Evolutionary conservation across 2,888 invertebrate species (phyloP), one percentile per base, ranked within the genome.

Genomic region (Scaeva pyrastri): DNA sequence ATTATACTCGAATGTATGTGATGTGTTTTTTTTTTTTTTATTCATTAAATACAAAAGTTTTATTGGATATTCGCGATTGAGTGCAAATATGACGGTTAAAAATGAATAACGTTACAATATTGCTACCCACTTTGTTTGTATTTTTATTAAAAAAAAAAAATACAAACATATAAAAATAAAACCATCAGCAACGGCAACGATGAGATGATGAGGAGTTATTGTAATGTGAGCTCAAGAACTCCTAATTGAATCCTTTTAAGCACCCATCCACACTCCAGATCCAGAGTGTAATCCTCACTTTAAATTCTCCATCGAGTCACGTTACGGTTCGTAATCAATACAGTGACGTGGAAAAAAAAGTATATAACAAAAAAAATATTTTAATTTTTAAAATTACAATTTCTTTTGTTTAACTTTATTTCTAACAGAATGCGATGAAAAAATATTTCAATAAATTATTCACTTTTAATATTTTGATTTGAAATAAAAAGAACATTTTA

Each of bases 231-330:
- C 58, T 56, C 10, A 66, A 66, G 48, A 48, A 43, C 68, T 74
- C 86, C 71, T 86, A 82, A 82, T 82, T 86, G 86, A 86, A 86
- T 86, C 82, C 86, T 82, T 86, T 86, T 86, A 86, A 86, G 64
- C 70, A 19, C 26, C 12, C n/a, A 52, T 14, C 19, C 36, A 6
- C 11, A 26, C 21, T 19, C 5, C 16, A 60, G n/a, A n/a, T n/a
- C n/a, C n/a, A n/a, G n/a, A n/a, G 10, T 45, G 62, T 75, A 45
- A 80, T 66, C 55, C 68, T 26, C n/a, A 50, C 31, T 62, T 84
- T 52, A 68, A 58, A 64, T 50, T 45, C 16, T 45, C n/a, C 55
- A n/a, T 12, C 23, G 14, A 52, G 31, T 31, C 31, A 31, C 31
- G 31, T 31, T 8, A 31, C 31, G 43, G 8, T 6, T 50, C n/a